A percentile compares a stretch with the other conserved stretches of the same genome.
These are phyloP conservation scores for Vespertilio murinus DNA, from an alignment of 2,797 vertebrate species.

Conservation along the genomic window DNA sequence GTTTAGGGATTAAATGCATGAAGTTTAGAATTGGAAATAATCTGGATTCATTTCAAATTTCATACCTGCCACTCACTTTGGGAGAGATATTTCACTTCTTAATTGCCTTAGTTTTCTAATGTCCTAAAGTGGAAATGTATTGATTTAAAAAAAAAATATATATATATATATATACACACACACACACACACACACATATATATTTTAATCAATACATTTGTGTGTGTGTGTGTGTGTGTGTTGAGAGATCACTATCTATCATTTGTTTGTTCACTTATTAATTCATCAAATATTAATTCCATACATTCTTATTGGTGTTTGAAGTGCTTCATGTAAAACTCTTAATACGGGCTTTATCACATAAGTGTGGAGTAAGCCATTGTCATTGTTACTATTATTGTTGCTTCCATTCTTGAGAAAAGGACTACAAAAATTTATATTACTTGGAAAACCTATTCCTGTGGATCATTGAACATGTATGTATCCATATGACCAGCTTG, in stretches of 20 bases:
- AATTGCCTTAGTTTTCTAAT: neutral
- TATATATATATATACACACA: too few species aligned
- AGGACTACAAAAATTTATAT: neutral
- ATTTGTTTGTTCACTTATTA: neutral
- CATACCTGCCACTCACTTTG: neutral
- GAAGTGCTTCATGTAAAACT: neutral
- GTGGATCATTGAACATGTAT: neutral
- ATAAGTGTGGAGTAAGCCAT: neutral
- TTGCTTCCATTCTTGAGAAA: neutral
- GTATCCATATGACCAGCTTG: neutral
- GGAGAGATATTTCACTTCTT: neutral
- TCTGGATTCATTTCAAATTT: slow-evolving; percentile 7
- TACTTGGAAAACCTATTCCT: neutral
- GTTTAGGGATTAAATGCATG: neutral
- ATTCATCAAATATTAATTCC: neutral
- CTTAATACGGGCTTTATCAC: neutral
- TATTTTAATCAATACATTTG: too few species aligned
- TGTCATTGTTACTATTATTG: neutral
- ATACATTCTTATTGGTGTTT: neutral
- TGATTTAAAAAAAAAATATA: neutral
- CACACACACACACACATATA: too few species aligned
- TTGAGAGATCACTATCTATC: neutral
- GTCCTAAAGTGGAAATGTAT: neutral
- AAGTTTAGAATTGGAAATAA: slow-evolving; percentile 3
- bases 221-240: too few species aligned